Percentiles rank a stretch among this genome's conserved stretches.
These are phyloP conservation scores for Aphis craccivora DNA, from an alignment of 1,140 invertebrate genomes.

Conservation along the genomic window DNA sequence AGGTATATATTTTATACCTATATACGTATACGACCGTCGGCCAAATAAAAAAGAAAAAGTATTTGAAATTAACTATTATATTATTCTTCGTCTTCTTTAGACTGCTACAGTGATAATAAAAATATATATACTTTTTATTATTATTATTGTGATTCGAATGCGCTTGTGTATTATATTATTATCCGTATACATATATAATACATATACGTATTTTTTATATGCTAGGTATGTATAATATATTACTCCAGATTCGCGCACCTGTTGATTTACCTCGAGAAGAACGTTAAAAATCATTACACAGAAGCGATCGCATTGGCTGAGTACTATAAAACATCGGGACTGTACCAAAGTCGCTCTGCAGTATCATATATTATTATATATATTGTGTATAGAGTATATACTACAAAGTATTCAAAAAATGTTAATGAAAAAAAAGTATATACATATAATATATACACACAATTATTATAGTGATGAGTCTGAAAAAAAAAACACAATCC, in stretches of 20 bases:
- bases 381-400: background rate
- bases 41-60: conserved; percentile 28
- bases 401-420: conserved; percentile 25
- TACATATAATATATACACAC: background rate
- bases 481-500: conserved; percentile 2
- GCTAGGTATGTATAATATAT: background rate
- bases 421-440: conserved; percentile 36
- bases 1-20: background rate
- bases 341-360: background rate
- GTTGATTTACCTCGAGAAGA: background rate
- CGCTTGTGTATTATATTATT: background rate
- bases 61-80: conserved; percentile 49
- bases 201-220: background rate
- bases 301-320: background rate
- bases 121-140: conserved; percentile 6
- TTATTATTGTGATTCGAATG: conserved; percentile 2
- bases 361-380: background rate
- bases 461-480: background rate
- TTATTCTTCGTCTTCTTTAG: conserved; percentile 24
- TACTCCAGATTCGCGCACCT: conserved; percentile 8
- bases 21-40: background rate
- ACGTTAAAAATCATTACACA: conserved; percentile 5
- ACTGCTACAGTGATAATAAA: background rate
- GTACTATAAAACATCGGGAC: background rate
- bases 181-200: background rate